These are phyloP conservation scores for Pteropus alecto DNA, from an alignment of 2,113 vertebrate genomes.

Conservation along the genomic window DNA sequence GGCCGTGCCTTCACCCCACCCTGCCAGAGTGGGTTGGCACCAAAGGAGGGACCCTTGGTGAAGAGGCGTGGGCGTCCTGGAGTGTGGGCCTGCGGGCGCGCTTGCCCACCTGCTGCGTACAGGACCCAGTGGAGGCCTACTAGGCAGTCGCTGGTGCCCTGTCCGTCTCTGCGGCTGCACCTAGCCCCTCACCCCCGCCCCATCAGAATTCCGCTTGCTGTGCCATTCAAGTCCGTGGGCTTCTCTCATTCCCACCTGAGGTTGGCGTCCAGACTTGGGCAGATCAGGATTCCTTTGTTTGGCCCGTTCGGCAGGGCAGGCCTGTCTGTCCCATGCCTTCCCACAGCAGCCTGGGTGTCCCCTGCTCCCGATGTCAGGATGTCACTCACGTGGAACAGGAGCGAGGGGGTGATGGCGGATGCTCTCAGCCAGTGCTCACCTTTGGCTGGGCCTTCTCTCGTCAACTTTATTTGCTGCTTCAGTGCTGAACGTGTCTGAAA, in stretches of 20 bases:
- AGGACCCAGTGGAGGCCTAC: not conserved
- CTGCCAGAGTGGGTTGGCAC: not conserved
- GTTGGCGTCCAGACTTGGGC: not conserved
- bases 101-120: not conserved
- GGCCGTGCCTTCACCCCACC: not conserved
- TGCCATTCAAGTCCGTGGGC: not conserved
- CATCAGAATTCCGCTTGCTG: not conserved
- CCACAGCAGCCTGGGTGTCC: not conserved
- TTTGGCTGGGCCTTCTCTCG: not conserved
- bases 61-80: not conserved
- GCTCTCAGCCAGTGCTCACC: not conserved
- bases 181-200: too few relatives aligned
- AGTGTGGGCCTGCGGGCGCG: not conserved
- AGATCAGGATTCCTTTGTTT: not conserved
- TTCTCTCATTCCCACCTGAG: not conserved
- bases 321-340: not conserved
- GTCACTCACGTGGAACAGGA: not conserved
- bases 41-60: not conserved
- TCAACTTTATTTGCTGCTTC: not conserved
- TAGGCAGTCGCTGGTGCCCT: not conserved
- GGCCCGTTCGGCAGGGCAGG: not conserved
- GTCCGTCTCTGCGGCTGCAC: not conserved
- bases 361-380: not conserved
- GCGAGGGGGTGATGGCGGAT: not conserved
- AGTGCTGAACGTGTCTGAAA: not conserved